phyloP scores from a whole-genome alignment of 2,113 vertebrate genomes.

The Chlamydotis undulata region DNA sequence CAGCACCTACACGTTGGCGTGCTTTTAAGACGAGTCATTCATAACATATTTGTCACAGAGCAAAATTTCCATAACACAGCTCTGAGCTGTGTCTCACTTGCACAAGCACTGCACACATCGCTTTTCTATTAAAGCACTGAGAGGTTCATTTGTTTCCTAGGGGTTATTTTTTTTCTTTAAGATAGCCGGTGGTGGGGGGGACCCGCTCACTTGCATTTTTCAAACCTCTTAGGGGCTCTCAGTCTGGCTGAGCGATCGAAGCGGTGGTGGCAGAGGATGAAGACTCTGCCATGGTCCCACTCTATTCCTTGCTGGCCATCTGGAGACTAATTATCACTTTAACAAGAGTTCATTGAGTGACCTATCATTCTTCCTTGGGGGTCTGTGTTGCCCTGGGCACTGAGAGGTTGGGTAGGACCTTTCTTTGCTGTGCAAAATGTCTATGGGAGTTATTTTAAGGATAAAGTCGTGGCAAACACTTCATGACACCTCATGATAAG shows the following conservation, averaged over 20 bases:
- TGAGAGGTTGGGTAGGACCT: neutral
- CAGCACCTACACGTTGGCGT: slow-evolving; percentile 50
- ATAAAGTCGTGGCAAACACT: slow-evolving; percentile 51
- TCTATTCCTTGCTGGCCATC: neutral
- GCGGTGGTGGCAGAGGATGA: neutral
- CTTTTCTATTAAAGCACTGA: neutral
- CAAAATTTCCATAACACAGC: slow-evolving; percentile 65
- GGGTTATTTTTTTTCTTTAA: neutral
- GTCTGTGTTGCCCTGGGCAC: neutral
- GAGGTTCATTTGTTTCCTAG: neutral
- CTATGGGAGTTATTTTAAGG: slow-evolving; percentile 48
- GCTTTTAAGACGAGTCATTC: slow-evolving; percentile 65
- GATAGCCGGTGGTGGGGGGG: neutral
- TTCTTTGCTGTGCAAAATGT: neutral
- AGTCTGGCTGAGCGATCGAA: neutral
- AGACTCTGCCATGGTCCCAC: neutral
- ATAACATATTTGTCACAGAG: slow-evolving; percentile 69
- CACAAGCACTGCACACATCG: neutral
- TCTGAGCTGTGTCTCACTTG: neutral
- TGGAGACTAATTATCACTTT: neutral
- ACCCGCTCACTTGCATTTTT: neutral
- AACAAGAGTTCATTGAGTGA: neutral
- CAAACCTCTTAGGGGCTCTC: neutral
- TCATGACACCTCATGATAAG: slow-evolving; percentile 39
- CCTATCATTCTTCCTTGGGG: neutral